Conservation (phyloP, 2,888 invertebrate genomes). For the Drosophila kanekoi region DNA sequence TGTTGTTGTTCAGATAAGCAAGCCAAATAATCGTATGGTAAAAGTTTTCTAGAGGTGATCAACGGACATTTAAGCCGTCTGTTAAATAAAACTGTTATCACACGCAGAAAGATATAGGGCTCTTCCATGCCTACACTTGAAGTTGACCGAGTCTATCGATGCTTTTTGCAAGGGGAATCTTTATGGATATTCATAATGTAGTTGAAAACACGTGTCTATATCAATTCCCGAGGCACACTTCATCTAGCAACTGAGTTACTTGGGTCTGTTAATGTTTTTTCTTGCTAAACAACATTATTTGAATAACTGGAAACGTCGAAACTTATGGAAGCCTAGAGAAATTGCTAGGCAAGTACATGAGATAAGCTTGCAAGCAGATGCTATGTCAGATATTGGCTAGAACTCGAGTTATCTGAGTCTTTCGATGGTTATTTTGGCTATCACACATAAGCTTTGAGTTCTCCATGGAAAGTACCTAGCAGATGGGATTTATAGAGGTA, state of each 20-base stretch:
- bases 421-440: background rate
- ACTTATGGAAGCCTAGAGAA: background rate
- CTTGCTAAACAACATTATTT: background rate
- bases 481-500: too few species aligned
- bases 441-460: background rate
- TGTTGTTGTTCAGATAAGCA: slow-evolving; percentile 30
- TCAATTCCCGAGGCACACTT: background rate
- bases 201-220: background rate
- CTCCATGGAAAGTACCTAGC: background rate
- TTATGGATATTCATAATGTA: background rate
- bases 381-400: background rate
- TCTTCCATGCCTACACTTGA: background rate
- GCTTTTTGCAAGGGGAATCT: background rate
- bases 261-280: background rate
- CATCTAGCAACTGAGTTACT: background rate
- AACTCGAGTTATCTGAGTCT: background rate
- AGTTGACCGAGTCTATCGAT: background rate
- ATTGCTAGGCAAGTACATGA: slow-evolving; percentile 7
- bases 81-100: slow-evolving; percentile 20
- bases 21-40: slow-evolving; percentile 37
- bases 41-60: slow-evolving; percentile 7
- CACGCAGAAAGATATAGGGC: background rate
- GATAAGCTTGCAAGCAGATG: background rate
- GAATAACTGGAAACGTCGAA: background rate
- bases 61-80: slow-evolving; percentile 20